Evolutionary conservation across 2,797 vertebrate species (phyloP), one percentile per base, ranked within the genome.

Genomic region (Phoebastria nigripes): DNA sequence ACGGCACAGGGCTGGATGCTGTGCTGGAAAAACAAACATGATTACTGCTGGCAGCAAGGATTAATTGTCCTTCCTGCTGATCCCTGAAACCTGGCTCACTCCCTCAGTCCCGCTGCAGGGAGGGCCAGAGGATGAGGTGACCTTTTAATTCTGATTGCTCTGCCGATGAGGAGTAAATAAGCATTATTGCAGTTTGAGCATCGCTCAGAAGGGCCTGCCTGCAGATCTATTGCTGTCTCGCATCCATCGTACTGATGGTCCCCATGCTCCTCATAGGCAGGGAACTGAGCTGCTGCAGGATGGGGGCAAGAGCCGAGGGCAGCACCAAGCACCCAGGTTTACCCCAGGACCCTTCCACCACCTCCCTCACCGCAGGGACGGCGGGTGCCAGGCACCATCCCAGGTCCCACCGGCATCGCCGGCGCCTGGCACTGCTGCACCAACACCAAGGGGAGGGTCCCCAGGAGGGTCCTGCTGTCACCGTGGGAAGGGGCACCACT

Each of bases 91-190:
- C 94, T 73, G 65, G 70, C 80, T 80, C 6, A 0, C 26, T 55
- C 87, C 90, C 7, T 3, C 82, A 54, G 39, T 9, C 71, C 63
- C 2, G 3, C 89, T 39, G 82, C 42, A 42, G 91, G 78, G 77
- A 91, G 74, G 83, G 83, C 87, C 73, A 12, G 91, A 81, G 83
- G 74, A 58, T 77, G 87, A 54, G 74, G 70, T 91, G 94, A 95
- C 91, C 83, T 95, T 93, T 93, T 42, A 29, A 73, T 93, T 82
- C 74, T 44, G 44, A 78, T 88, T 54, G 87, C 87, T 84, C 79
- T 69, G 70, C 44, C 9, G 19, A 95, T 49, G 55, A 95, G 83
- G 33, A 44, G 59, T 56, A 88, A 95, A 95, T 63, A 72, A 88
- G 44, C 70, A 15, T 93, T 29, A 49, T 42, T 63, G 76, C 29